These are phyloP conservation scores for Oligia strigilis DNA, from an alignment of 2,888 invertebrate genomes.

Conservation along the genomic window DNA sequence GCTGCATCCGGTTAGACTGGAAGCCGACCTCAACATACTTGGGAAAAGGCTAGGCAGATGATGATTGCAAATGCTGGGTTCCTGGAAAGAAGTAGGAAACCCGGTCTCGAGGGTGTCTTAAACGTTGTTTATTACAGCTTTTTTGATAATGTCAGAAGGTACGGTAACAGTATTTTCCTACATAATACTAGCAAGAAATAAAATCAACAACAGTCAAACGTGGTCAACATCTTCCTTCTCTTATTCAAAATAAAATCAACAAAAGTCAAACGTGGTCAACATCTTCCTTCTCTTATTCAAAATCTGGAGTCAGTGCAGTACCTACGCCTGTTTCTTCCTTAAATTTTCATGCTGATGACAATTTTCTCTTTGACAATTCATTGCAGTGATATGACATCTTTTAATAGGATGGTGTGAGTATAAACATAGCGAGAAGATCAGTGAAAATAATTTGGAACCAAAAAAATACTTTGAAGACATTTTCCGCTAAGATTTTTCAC, in stretches of 20 bases:
- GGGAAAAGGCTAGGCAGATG: no score
- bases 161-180: background rate
- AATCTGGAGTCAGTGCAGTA: background rate
- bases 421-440: background rate
- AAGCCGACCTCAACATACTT: no score
- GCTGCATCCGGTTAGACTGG: no score
- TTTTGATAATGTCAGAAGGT: background rate
- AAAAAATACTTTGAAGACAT: background rate
- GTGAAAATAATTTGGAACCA: background rate
- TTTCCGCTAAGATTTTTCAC: slow-evolving; percentile 19
- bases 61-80: no score
- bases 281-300: background rate
- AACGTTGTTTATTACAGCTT: background rate
- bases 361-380: background rate
- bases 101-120: background rate
- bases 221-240: background rate
- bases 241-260: background rate
- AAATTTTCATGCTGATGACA: background rate
- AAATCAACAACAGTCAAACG: background rate
- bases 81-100: background rate
- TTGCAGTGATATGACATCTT: background rate
- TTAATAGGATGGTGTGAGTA: background rate
- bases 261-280: background rate
- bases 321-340: background rate
- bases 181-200: background rate